Conservation (phyloP, 2,113 vertebrate genomes). For the Daphoenositta chrysoptera region DNA sequence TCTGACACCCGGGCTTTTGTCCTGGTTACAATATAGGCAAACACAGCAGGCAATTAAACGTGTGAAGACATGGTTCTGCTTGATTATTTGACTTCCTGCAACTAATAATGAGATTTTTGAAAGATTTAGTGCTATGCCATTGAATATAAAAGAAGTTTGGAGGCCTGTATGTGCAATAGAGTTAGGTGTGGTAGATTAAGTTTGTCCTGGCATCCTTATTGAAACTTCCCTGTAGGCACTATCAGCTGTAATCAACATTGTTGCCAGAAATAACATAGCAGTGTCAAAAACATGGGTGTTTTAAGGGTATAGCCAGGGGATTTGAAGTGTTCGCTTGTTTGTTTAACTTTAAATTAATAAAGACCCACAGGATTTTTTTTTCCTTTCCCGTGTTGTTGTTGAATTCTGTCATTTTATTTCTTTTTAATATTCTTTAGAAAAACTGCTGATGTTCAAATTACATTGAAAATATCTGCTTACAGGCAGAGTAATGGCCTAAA, state of each 20-base stretch:
- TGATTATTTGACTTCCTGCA: conserved; percentile 52
- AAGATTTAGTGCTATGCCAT: conserved; percentile 20
- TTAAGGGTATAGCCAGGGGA: neutral
- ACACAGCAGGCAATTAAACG: neutral
- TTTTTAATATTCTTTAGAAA: neutral
- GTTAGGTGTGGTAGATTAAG: conserved; percentile 16
- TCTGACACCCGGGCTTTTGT: conserved; percentile 24
- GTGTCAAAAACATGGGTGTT: neutral
- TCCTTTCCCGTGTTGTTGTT: neutral
- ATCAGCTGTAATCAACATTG: neutral
- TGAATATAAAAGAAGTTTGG: neutral
- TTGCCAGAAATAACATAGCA: conserved; percentile 31
- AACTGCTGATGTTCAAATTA: neutral
- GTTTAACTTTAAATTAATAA: neutral
- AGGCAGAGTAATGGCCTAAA: neutral
- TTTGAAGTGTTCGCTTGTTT: neutral
- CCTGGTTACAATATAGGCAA: neutral
- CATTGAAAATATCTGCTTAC: neutral
- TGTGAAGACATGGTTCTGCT: conserved; percentile 13
- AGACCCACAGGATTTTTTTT: neutral
- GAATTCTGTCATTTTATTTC: neutral
- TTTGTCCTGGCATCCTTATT: conserved; percentile 1
- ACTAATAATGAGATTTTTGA: conserved; percentile 32
- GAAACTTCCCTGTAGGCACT: conserved; percentile 16
- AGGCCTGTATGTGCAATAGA: neutral